Evolutionary conservation across 2,888 invertebrate species (phyloP).

Genomic region (Cotesia congregata): DNA sequence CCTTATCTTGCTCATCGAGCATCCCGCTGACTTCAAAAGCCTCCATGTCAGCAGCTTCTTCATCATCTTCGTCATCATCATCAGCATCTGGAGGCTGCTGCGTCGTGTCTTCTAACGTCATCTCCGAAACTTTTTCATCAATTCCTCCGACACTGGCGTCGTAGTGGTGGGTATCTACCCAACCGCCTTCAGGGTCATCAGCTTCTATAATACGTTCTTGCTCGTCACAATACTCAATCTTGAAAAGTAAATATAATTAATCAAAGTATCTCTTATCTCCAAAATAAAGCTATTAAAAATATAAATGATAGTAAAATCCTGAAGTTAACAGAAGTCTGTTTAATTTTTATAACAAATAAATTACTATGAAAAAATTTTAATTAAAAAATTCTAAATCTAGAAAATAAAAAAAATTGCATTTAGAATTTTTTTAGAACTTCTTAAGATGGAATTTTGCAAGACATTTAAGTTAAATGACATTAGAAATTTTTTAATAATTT

Average conservation of each 20-base stretch:
- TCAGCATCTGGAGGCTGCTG: conserved; percentile 56
- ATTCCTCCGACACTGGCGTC: conserved; percentile 76
- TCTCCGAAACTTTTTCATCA: conserved; percentile 87
- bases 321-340: too few species aligned
- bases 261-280: neutral
- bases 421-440: too few species aligned
- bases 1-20: conserved; percentile 90
- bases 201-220: conserved; percentile 93
- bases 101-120: conserved; percentile 82
- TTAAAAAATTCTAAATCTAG: too few species aligned
- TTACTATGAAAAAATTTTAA: too few species aligned
- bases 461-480: too few species aligned
- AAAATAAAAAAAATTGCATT: too few species aligned
- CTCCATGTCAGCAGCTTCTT: conserved; percentile 97
- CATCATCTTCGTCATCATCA: conserved; percentile 82
- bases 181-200: conserved; percentile 90
- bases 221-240: conserved; percentile 93
- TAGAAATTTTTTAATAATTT: too few species aligned
- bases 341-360: too few species aligned
- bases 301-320: too few species aligned
- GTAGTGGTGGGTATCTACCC: conserved; percentile 98
- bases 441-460: too few species aligned
- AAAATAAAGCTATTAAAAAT: too few species aligned
- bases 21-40: conserved; percentile 97
- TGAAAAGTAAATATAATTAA: conserved; percentile 43